phyloP scores from a whole-genome alignment of 2,888 invertebrate species.

The Drosophila stalkeri region DNA sequence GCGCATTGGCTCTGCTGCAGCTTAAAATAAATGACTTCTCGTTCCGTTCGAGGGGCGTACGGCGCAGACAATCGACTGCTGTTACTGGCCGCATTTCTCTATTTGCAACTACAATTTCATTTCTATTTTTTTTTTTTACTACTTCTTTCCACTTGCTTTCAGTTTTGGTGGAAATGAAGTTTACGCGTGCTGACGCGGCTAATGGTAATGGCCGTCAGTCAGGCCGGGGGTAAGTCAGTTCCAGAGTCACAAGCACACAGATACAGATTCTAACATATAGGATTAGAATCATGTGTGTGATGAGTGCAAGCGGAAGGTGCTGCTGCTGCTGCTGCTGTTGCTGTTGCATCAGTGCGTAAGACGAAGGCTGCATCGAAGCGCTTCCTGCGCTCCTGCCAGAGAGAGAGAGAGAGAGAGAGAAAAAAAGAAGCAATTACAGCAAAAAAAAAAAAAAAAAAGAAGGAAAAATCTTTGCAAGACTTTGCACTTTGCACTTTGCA shows the following conservation, averaged over 20 bases:
- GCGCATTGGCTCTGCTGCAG: constrained; percentile 59
- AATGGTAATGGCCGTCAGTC: constrained; percentile 67
- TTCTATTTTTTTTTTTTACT: not conserved
- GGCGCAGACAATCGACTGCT: constrained; percentile 24
- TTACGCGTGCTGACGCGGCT: constrained; percentile 75
- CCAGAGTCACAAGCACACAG: constrained; percentile 33
- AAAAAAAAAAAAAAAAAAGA: constrained; percentile 54
- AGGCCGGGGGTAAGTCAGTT: constrained; percentile 53
- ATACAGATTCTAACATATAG: not conserved
- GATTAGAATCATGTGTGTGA: constrained; percentile 31
- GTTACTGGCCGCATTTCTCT: constrained; percentile 16
- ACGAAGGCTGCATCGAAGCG: constrained; percentile 22
- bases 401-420: no score
- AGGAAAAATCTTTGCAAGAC: constrained; percentile 54
- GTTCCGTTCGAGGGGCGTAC: constrained; percentile 54
- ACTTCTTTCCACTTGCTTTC: not conserved
- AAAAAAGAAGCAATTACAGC: constrained; percentile 61
- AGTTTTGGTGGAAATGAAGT: constrained; percentile 67
- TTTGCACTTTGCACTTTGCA: constrained; percentile 41
- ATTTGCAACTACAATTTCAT: constrained; percentile 4
- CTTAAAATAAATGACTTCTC: constrained; percentile 79
- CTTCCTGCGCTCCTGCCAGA: constrained; percentile 43
- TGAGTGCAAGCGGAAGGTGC: constrained; percentile 54
- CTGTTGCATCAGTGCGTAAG: constrained; percentile 45
- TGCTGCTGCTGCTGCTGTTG: constrained; percentile 17